Conservation (phyloP, 2,888 invertebrate species). For the Andrena flavipes region DNA sequence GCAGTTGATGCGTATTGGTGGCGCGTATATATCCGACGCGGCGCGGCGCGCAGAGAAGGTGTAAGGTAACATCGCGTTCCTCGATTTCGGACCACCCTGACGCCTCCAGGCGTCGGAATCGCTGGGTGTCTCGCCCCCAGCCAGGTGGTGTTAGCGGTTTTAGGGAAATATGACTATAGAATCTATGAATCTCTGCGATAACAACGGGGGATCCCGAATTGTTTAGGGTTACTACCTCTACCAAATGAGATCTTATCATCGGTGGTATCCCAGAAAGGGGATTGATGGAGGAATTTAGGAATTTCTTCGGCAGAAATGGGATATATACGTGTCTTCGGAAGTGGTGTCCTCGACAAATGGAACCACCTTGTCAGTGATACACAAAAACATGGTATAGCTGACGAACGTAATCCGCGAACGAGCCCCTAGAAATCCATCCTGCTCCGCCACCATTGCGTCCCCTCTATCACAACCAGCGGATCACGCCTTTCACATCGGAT, state of each 20-base stretch:
- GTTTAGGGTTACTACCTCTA: neutral
- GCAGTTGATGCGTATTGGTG: conserved; percentile 80
- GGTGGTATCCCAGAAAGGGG: neutral
- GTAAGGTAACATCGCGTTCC: conserved; percentile 80
- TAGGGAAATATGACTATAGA: neutral
- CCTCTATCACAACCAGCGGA: conserved; percentile 52
- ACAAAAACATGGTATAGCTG: neutral
- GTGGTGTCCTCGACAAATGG: neutral
- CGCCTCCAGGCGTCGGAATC: conserved; percentile 10
- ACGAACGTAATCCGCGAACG: conserved; percentile 11
- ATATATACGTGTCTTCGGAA: neutral
- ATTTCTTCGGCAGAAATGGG: neutral
- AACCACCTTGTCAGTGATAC: neutral
- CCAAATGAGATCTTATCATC: neutral
- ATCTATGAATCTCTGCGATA: neutral
- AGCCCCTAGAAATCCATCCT: conserved; percentile 3
- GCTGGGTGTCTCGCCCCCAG: neutral
- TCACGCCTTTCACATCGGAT: conserved; percentile 72
- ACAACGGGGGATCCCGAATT: no score
- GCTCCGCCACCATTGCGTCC: conserved; percentile 4
- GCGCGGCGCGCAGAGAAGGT: conserved; percentile 67
- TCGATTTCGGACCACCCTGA: conserved; percentile 79
- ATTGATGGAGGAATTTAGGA: neutral
- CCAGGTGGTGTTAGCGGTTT: neutral
- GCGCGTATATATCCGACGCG: conserved; percentile 77